phyloP scores from a whole-genome alignment of 1,140 invertebrate species.

The Lasioglossum albipes region DNA sequence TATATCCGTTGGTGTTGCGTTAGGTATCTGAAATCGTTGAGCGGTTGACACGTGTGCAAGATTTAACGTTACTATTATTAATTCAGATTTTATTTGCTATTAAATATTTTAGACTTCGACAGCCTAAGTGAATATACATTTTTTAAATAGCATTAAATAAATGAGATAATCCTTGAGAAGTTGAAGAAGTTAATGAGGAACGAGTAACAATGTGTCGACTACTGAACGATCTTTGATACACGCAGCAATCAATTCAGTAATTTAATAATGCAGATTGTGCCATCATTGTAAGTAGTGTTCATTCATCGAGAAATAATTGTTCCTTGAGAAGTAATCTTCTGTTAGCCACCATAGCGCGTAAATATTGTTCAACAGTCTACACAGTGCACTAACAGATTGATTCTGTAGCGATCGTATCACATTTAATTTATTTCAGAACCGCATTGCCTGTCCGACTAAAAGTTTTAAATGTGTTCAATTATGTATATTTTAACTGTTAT shows the following conservation, averaged over 20 bases:
- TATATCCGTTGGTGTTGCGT: background rate
- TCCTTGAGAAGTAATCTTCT: no score
- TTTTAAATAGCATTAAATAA: background rate
- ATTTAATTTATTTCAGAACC: no score
- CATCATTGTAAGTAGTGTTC: slow-evolving; percentile 8
- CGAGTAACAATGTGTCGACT: background rate
- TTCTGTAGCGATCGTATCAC: no score
- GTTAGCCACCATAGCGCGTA: no score
- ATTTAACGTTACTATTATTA: background rate
- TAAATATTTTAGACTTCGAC: background rate
- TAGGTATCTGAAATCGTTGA: background rate
- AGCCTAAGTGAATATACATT: background rate
- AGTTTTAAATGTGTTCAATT: no score
- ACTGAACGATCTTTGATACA: background rate
- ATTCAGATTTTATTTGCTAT: background rate
- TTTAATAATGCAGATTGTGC: slow-evolving; percentile 18
- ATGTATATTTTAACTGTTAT: no score
- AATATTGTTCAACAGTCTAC: no score
- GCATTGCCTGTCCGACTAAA: no score
- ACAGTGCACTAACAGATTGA: no score
- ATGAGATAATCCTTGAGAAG: background rate
- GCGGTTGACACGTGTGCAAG: background rate
- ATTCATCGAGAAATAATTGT: no score
- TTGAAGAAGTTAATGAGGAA: background rate
- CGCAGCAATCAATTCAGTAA: background rate